These are phyloP conservation scores for Indri indri DNA, from an alignment of 2,113 vertebrate species.

Conservation along the genomic window DNA sequence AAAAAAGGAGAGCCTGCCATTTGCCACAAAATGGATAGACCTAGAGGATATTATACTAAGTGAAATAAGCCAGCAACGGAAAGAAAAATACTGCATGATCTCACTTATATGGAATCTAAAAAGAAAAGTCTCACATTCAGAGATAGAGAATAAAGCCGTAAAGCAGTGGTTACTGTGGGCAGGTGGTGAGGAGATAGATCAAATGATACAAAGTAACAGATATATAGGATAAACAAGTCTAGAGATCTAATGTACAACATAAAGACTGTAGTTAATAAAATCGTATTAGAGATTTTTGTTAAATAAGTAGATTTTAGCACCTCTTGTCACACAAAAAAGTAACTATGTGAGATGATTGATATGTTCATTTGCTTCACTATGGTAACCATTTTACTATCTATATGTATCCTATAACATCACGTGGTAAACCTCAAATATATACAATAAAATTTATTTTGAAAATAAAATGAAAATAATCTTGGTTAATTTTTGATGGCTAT, in stretches of 20 bases:
- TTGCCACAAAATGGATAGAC: neutral
- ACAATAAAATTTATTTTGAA: neutral
- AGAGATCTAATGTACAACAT: neutral
- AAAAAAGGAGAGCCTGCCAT: neutral
- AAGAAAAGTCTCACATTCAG: neutral
- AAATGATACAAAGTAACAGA: neutral
- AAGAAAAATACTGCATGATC: neutral
- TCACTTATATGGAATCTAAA: neutral
- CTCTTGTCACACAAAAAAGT: neutral
- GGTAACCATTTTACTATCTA: neutral
- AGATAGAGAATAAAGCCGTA: neutral
- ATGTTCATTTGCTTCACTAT: neutral
- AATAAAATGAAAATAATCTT: neutral
- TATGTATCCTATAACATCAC: neutral
- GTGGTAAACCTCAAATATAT: neutral
- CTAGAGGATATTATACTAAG: neutral
- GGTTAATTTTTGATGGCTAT: neutral
- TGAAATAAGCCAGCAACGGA: neutral
- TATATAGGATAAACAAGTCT: neutral
- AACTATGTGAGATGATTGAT: neutral
- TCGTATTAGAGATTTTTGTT: neutral
- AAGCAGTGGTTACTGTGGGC: neutral
- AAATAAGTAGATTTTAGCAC: neutral
- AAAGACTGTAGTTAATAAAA: neutral
- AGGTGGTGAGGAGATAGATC: neutral